phyloP scores from a whole-genome alignment of 2,113 vertebrate species.

The Eptatretus burgeri region DNA sequence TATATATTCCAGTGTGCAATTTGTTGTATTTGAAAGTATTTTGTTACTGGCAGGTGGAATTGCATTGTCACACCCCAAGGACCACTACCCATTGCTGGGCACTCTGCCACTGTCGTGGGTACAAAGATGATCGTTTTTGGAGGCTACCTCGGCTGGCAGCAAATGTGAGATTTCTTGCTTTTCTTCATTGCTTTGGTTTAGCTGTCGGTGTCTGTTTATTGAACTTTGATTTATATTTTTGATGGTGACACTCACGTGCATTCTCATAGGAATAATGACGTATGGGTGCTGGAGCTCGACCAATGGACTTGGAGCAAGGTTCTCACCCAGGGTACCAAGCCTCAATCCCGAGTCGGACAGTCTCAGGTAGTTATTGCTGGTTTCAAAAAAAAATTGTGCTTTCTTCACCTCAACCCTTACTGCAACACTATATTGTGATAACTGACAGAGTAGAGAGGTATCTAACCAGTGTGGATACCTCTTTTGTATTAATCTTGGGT shows the following conservation, averaged over 20 bases:
- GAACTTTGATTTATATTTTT: too few relatives aligned
- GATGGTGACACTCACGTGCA: background rate
- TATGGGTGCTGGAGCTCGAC: conserved; percentile 84
- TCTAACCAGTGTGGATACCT: too few relatives aligned
- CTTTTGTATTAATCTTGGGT: too few relatives aligned
- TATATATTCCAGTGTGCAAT: too few relatives aligned
- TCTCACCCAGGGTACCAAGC: conserved; percentile 33
- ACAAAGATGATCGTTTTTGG: conserved; percentile 92
- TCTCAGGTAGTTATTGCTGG: conserved; percentile 24
- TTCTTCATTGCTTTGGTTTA: too few relatives aligned
- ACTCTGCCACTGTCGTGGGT: conserved; percentile 71
- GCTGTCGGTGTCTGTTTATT: too few relatives aligned
- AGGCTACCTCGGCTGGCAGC: conserved; percentile 64
- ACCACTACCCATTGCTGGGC: conserved; percentile 86
- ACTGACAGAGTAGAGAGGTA: too few relatives aligned
- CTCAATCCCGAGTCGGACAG: conserved; percentile 70
- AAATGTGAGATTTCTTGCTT: conserved; percentile 35
- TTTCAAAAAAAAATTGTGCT: too few relatives aligned
- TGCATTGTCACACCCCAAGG: conserved; percentile 87
- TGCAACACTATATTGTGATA: too few relatives aligned
- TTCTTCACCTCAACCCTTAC: too few relatives aligned
- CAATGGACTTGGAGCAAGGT: conserved; percentile 96
- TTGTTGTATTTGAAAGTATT: too few relatives aligned
- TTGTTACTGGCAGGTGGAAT: conserved; percentile 44
- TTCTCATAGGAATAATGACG: conserved; percentile 54